Evolutionary conservation across 2,113 vertebrate genomes (phyloP).

Genomic region (Raja brachyura): DNA sequence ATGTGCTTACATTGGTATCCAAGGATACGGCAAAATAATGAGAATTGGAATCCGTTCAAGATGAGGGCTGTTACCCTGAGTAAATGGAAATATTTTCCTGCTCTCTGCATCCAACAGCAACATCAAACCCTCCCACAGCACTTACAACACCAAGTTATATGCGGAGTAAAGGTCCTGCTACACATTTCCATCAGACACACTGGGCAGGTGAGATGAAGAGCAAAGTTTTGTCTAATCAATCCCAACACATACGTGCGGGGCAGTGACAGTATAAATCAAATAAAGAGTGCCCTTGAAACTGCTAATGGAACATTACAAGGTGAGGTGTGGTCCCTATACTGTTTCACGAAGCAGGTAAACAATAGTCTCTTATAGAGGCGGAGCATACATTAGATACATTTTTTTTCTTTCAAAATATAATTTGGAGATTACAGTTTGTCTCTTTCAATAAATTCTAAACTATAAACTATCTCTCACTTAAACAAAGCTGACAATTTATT

Average conservation of each 20-base stretch:
- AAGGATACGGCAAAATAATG: constrained; percentile 29
- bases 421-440: not conserved
- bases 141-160: not conserved
- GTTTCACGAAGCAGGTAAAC: too few relatives aligned
- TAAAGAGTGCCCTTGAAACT: not conserved
- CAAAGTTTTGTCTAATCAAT: not conserved
- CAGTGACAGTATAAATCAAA: not conserved
- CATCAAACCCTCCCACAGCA: not conserved
- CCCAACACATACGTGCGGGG: not conserved
- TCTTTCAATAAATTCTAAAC: not conserved
- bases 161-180: not conserved
- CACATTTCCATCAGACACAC: not conserved
- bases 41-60: constrained; percentile 28
- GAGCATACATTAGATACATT: not conserved
- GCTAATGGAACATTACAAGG: not conserved
- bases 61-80: not conserved
- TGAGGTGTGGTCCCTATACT: too few relatives aligned
- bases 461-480: not conserved
- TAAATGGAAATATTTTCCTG: constrained; percentile 21
- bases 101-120: not conserved
- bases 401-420: too few relatives aligned
- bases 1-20: not conserved
- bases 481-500: not conserved
- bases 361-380: not conserved
- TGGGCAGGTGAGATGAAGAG: not conserved